phyloP scores from a whole-genome alignment of 2,888 invertebrate genomes.

The Dorcus parallelipipedus region DNA sequence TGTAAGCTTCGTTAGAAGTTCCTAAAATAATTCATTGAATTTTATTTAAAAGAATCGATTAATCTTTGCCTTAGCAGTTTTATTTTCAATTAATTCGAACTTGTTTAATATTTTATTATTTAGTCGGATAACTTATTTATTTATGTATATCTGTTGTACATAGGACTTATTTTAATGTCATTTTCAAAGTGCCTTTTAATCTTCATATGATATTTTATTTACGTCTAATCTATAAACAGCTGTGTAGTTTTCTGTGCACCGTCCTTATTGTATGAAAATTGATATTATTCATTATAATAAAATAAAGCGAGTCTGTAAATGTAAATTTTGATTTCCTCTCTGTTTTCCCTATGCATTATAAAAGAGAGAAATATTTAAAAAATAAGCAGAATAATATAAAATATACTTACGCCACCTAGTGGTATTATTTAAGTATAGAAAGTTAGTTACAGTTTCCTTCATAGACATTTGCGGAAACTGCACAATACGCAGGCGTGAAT shows the following conservation, averaged over 20 bases:
- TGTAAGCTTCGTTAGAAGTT: conserved; percentile 16
- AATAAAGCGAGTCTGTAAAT: conserved; percentile 15
- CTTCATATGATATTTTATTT: conserved; percentile 16
- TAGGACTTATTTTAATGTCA: conserved; percentile 14
- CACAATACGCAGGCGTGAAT: too few relatives aligned
- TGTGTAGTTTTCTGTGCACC: conserved; percentile 18
- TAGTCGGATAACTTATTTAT: conserved; percentile 10
- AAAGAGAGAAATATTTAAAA: not conserved
- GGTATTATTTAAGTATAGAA: too few relatives aligned
- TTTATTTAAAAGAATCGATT: not conserved
- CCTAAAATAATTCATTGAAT: conserved; percentile 11
- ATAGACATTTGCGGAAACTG: too few relatives aligned
- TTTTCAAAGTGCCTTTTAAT: conserved; percentile 24
- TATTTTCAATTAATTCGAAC: conserved; percentile 4
- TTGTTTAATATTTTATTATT: conserved; percentile 10
- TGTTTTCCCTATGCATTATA: not conserved
- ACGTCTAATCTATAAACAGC: conserved; percentile 10
- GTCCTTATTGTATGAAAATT: conserved; percentile 18
- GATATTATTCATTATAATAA: conserved; percentile 17
- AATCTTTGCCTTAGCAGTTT: conserved; percentile 16
- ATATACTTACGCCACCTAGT: too few relatives aligned
- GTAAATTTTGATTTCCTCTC: conserved; percentile 6
- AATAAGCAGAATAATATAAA: not conserved
- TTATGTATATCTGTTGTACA: conserved; percentile 8
- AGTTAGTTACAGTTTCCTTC: too few relatives aligned